Evolutionary conservation across 2,888 invertebrate species (phyloP), one percentile per base, ranked within the genome.

Genomic region (Acheta domesticus): DNA sequence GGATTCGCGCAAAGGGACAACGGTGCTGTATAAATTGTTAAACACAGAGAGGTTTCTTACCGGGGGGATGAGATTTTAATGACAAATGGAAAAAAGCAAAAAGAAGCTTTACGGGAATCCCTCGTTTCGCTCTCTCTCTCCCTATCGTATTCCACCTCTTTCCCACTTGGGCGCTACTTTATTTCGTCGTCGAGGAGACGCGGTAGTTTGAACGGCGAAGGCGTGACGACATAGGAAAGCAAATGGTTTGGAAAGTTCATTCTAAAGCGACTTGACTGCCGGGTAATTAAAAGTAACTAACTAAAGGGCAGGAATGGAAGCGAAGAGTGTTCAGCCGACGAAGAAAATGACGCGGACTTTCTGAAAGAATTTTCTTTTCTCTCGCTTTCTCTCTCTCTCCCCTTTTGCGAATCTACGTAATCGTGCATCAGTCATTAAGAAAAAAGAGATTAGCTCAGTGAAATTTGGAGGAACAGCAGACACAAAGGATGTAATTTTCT

Each of bases 241-340:
- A 80, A 81, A 81, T 79, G 80, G 79, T 49, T 79, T 78, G 80
- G 79, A 80, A 81, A 81, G 62, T 80, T 75, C 80, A 78, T 80
- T 80, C 78, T 49, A 50, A 79, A 77, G 49, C 75, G 75, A 74
- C 74, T n/a, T 16, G 77, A 50, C 78, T 77, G 48, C 49, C 74
- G 73, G 79, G 79, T 81, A 81, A 81, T 81, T 81, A 81, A 81
- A 81, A 79, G 79, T 79, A 81, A 79, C 76, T 49, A 79, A 62
- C 36, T 76, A 76, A 79, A 79, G 50, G 78, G 62, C 62, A n/a
- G 62, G 16, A 14, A 62, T 62, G 62, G n/a, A 62, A 62, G 62
- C 62, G 62, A 62, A 62, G 62, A 19, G 62, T 62, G 62, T 62
- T 62, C 62, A 62, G n/a, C 62, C 62, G 62, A 62, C 62, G 62